These are phyloP conservation scores for Diploscapter pachys DNA, from an alignment of 1,140 invertebrate species.

Conservation along the genomic window DNA sequence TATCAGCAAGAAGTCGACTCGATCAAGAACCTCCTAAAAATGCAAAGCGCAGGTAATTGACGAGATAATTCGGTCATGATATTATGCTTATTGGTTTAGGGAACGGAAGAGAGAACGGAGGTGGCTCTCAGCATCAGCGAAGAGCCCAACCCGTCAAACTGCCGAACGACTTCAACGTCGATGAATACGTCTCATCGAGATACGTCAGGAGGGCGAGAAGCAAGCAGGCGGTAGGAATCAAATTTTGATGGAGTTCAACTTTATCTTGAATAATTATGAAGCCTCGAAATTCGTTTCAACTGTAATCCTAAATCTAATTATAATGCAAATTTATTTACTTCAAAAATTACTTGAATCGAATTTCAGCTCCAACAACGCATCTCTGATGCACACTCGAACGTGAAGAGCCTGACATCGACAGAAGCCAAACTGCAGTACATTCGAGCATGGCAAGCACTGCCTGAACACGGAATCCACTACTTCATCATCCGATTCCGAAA, in stretches of 20 bases:
- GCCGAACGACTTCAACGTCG: slow-evolving; percentile 75
- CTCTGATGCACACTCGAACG: slow-evolving; percentile 91
- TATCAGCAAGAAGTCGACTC: slow-evolving; percentile 86
- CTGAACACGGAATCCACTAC: slow-evolving; percentile 89
- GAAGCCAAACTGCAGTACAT: slow-evolving; percentile 83
- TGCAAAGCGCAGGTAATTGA: slow-evolving; percentile 67
- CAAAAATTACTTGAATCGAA: too few species aligned
- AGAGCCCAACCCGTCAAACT: slow-evolving; percentile 66
- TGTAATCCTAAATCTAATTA: too few species aligned
- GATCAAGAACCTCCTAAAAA: slow-evolving; percentile 79
- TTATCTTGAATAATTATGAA: too few species aligned
- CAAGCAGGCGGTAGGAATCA: slow-evolving; percentile 67
- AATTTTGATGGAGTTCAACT: neutral
- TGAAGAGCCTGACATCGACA: slow-evolving; percentile 79
- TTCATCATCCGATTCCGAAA: slow-evolving; percentile 85
- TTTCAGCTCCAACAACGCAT: slow-evolving; percentile 80
- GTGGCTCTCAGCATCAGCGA: slow-evolving; percentile 31
- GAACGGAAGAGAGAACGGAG: neutral
- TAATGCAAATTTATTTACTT: slow-evolving; percentile 28
- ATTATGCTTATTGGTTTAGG: slow-evolving; percentile 11
- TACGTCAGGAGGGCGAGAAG: slow-evolving; percentile 75
- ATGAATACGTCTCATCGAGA: slow-evolving; percentile 83
- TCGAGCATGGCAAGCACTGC: slow-evolving; percentile 93
- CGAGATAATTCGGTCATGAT: too few species aligned
- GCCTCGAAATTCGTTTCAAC: neutral